Percentiles rank a stretch among this genome's conserved stretches.
Evolutionary conservation across 2,888 invertebrate genomes (phyloP).

Genomic region (Hololepta plana): DNA sequence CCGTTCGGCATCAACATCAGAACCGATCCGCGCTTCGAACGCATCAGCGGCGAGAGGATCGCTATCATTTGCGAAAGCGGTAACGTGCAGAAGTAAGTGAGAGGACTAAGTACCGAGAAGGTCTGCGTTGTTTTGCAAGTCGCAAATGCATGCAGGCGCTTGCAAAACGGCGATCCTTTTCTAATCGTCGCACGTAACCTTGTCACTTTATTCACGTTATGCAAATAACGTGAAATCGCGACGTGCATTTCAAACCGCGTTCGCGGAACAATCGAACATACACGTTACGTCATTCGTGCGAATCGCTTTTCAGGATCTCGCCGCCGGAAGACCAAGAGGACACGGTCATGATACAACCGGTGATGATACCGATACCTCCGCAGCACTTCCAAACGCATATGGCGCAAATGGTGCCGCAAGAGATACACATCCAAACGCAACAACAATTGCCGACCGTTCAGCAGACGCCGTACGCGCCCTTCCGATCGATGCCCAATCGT

Average conservation of each 20-base stretch:
- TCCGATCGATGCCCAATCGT: conserved; percentile 20
- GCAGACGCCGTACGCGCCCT: too few relatives aligned
- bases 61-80: conserved; percentile 79
- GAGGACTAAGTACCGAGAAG: background rate
- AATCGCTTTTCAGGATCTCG: too few relatives aligned
- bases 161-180: too few relatives aligned
- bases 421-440: conserved; percentile 16
- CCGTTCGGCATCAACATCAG: conserved; percentile 49
- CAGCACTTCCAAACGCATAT: conserved; percentile 24
- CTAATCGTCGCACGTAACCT: too few relatives aligned
- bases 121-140: too few relatives aligned
- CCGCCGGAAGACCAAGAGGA: conserved; percentile 21
- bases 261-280: too few relatives aligned
- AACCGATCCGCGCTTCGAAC: conserved; percentile 53
- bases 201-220: too few relatives aligned
- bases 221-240: too few relatives aligned
- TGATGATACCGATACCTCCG: conserved; percentile 26
- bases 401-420: conserved; percentile 15
- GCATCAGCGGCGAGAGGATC: conserved; percentile 68
- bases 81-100: conserved; percentile 36
- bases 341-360: conserved; percentile 27
- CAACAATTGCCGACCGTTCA: conserved; percentile 22
- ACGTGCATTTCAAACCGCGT: too few relatives aligned
- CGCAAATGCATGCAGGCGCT: too few relatives aligned
- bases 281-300: too few relatives aligned